Evolutionary conservation across 2,797 vertebrate genomes (phyloP), one percentile per base, ranked within the genome.

Genomic region (Pipistrellus pygmaeus): DNA sequence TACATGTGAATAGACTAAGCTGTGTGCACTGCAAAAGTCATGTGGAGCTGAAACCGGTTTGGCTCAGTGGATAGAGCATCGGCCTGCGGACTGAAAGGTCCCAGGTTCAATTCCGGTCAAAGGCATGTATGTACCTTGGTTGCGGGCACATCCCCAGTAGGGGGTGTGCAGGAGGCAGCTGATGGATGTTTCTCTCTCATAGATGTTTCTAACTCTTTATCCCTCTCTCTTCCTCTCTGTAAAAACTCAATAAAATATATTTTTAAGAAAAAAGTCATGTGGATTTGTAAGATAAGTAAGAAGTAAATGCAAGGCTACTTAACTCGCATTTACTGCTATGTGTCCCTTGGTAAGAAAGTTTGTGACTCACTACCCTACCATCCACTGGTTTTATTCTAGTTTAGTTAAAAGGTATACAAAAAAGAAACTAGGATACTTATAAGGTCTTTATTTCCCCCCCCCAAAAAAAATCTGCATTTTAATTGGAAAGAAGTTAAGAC

Each of bases 401-500:
- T 86, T 48, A 73, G 35, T 62, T 68, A 93, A 88, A 91, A 46
- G 38, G 15, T 30, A 48, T 27, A 66, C 21, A 73, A 62, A 73
- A 76, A 86, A 83, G 64, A 85, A 88, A 60, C 82, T 5, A 82
- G 18, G 15, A 83, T 71, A 57, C 12, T 80, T 55, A 87, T 17
- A 91, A 78, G 23, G 27, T n/a, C 25, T 6, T 53, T 78, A 30
- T 14, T 35, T 21, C 0, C 3, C 20, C 55, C 48, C 46, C 46
- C n/a, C n/a, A 17, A 5, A 44, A 17, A 41, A 73, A 85, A 66
- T 88, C n/a, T 62, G 2, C 64, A 87, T 46, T 46, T 78, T 83
- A 80, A 83, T 76, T 85, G 51, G n/a, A 93, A 96, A 93, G 30
- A 53, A 87, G 30, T 90, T 78, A 90, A 75, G 21, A 35, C 80